These are phyloP conservation scores for Pteromalus puparum DNA, from an alignment of 1,140 invertebrate genomes.

Conservation along the genomic window DNA sequence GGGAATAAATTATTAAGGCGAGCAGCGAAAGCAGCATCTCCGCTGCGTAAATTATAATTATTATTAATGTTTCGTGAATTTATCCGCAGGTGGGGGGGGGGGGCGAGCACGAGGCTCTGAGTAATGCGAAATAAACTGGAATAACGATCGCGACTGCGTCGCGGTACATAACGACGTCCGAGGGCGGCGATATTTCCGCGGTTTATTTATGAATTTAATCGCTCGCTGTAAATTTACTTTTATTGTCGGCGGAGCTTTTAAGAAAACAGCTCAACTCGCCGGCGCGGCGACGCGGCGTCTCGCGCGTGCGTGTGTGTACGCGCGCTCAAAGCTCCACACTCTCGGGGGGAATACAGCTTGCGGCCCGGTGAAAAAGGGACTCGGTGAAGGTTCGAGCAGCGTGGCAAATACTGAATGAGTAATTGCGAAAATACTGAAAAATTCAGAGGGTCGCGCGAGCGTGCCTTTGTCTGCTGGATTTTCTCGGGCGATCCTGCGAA, in stretches of 20 bases:
- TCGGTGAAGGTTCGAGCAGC: neutral
- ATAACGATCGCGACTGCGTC: constrained; percentile 49
- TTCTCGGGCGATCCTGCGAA: constrained; percentile 35
- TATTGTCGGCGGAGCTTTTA: constrained; percentile 49
- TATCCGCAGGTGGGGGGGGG: neutral
- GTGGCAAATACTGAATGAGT: constrained; percentile 33
- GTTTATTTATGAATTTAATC: constrained; percentile 49
- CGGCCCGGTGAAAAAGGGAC: neutral
- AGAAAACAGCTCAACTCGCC: constrained; percentile 47
- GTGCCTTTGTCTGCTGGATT: constrained; percentile 18
- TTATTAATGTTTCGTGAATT: constrained; percentile 52
- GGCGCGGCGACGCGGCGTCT: neutral
- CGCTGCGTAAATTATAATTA: constrained; percentile 45
- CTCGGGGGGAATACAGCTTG: neutral
- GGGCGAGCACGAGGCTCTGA: neutral
- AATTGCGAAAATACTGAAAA: constrained; percentile 50
- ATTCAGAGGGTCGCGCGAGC: constrained; percentile 8
- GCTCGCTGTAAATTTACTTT: constrained; percentile 47
- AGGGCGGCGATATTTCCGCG: constrained; percentile 31
- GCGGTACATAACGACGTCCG: neutral
- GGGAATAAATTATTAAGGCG: constrained; percentile 46
- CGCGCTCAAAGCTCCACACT: neutral
- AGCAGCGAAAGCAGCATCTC: neutral
- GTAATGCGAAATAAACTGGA: constrained; percentile 48
- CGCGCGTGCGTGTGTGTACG: constrained; percentile 8